These are phyloP conservation scores for Andrena marginata DNA, from an alignment of 2,888 invertebrate species.

Conservation along the genomic window DNA sequence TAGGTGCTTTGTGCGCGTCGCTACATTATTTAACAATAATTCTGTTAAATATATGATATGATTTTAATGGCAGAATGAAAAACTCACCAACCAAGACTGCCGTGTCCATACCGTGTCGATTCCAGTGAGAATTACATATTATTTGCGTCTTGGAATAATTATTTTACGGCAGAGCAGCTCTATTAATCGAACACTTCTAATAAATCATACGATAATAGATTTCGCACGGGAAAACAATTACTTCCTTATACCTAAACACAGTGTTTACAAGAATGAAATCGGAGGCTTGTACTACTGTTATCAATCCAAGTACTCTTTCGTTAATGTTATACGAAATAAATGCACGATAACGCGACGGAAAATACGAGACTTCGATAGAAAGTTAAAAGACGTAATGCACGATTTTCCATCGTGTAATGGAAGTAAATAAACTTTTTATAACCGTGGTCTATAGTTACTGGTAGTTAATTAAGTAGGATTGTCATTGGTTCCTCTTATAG, in stretches of 20 bases:
- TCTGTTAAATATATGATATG: slow-evolving; percentile 45
- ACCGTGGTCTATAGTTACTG: background rate
- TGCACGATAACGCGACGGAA: background rate
- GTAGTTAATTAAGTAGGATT: slow-evolving; percentile 25
- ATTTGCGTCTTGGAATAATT: slow-evolving; percentile 19
- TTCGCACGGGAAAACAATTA: slow-evolving; percentile 48
- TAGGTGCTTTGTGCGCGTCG: background rate
- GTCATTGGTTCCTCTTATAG: slow-evolving; percentile 7
- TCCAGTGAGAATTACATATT: slow-evolving; percentile 60
- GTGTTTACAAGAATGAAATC: slow-evolving; percentile 74
- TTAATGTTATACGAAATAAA: background rate
- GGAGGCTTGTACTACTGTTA: slow-evolving; percentile 61
- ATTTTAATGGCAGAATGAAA: slow-evolving; percentile 61
- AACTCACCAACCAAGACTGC: slow-evolving; percentile 69
- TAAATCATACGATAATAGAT: slow-evolving; percentile 19
- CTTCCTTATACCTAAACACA: slow-evolving; percentile 62
- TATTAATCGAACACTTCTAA: slow-evolving; percentile 24
- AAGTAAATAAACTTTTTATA: slow-evolving; percentile 9
- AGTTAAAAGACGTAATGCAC: background rate
- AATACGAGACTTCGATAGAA: background rate
- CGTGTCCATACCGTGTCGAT: slow-evolving; percentile 64
- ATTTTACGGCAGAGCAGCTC: background rate
- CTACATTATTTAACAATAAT: slow-evolving; percentile 24
- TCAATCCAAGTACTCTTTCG: slow-evolving; percentile 50
- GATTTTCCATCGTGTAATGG: background rate